Base-by-base conservation (phyloP, 64 coral and sea anemone genomes). In the Porites australiensis region DNA sequence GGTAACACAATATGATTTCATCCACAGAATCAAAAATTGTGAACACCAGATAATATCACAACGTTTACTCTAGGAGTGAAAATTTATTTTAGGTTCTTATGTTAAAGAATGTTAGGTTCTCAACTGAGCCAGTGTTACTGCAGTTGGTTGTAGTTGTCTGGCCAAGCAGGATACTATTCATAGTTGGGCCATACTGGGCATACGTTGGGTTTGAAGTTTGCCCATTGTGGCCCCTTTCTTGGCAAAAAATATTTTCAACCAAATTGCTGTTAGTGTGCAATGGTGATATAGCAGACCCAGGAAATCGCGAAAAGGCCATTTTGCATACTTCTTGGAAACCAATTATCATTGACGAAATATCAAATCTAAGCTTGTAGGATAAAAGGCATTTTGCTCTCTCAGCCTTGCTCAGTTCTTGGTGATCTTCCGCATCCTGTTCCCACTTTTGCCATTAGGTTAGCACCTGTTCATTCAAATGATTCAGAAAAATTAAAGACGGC, bases 211-310 rank as follows among this genome's bases (percentile, higher is more conserved):
- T 83, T 37, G 61, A 64, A 81, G 79, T 93, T 58, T 86, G 82
- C 27, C 75, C 82, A 57, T 95, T 95, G 9, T 77, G 15, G 1
- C 64, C 89, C 67, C 88, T 78, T 15, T 67, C 63, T 14, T 90
- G 87, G 62, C 88, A 90, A 44, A 86, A 90, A 12, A 90, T 70
- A 46, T 95, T 90, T 66, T 95, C 93, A 2, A 95, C 87, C 22
- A 90, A 58, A 63, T 90, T 88, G 44, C 82, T 89, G 64, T 95
- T 95, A 0, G 74, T 51, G 53, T 53, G 14, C 44, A 58, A 44
- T 13, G 93, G 60, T 21, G 51, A 54, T 20, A 86, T 90, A n/a
- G 58, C 62, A 18, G 57, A 90, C 16, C 79, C 80, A 22, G 93
- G 88, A 74, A 86, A 86, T 7, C 19, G 74, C 15, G 47, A 0